A percentile compares a stretch with the other conserved stretches of the same genome.
Conservation (phyloP, 2,113 vertebrate species). For the Piaya cayana region DNA sequence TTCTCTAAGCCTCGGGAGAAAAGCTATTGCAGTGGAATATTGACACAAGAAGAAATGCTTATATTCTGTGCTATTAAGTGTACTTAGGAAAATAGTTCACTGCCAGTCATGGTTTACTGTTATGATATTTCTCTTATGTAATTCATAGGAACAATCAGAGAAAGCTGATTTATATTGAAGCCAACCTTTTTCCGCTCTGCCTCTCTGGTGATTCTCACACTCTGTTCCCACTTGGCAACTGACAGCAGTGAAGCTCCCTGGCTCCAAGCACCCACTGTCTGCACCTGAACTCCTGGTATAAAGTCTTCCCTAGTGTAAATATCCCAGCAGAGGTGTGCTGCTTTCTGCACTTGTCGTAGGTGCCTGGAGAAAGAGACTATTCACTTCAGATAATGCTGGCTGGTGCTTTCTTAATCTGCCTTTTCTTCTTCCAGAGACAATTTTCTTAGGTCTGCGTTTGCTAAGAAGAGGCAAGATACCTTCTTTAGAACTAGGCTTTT, state of each 20-base stretch:
- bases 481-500: background rate
- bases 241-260: background rate
- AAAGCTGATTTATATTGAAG: background rate
- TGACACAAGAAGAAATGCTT: background rate
- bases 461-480: background rate
- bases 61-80: background rate
- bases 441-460: background rate
- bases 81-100: background rate
- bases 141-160: background rate
- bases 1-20: background rate
- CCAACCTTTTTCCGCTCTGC: background rate
- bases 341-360: background rate
- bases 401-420: background rate
- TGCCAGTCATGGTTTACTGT: background rate
- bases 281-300: background rate
- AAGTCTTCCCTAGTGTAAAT: background rate
- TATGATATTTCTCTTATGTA: background rate
- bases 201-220: background rate
- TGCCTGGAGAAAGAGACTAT: background rate
- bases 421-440: background rate
- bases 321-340: background rate
- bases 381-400: background rate
- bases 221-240: background rate
- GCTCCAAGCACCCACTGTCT: fast-evolving
- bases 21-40: background rate